These are phyloP conservation scores for Coilia nasus DNA, from an alignment of 2,797 vertebrate genomes.

Conservation along the genomic window DNA sequence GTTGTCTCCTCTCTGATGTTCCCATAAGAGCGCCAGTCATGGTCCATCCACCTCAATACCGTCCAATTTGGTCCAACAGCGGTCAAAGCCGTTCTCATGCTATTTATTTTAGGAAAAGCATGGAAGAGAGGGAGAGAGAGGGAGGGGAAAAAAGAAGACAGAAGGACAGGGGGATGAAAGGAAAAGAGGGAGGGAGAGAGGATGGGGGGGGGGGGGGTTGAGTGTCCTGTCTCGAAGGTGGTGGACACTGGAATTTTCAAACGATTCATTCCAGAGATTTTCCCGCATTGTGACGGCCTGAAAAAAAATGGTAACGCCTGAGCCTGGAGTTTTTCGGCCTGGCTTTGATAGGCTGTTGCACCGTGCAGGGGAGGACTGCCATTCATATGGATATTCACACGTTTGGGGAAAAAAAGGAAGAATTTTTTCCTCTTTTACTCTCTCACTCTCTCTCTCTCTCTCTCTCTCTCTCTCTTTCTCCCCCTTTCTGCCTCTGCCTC, in stretches of 20 bases:
- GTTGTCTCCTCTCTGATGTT: constrained; percentile 50
- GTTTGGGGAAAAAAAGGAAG: not conserved
- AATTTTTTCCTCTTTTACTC: not conserved
- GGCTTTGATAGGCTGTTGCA: constrained; percentile 25
- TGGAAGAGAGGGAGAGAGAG: constrained; percentile 10
- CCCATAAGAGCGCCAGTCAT: constrained; percentile 54
- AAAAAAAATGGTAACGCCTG: constrained; percentile 42
- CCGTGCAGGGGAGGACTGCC: not conserved
- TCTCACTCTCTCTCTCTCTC: too few relatives aligned
- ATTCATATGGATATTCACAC: constrained; percentile 53
- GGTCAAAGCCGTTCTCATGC: constrained; percentile 39
- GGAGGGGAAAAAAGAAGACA: constrained; percentile 13
- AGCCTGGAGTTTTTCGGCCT: constrained; percentile 20
- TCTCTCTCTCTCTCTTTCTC: too few relatives aligned
- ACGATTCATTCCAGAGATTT: constrained; percentile 48
- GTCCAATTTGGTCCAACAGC: constrained; percentile 53
- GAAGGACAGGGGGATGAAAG: not conserved
- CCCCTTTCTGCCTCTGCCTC: too few relatives aligned
- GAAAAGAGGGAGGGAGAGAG: constrained; percentile 19
- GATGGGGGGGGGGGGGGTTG: constrained; percentile 5
- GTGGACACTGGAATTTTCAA: constrained; percentile 48
- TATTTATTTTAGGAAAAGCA: constrained; percentile 20
- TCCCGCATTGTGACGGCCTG: constrained; percentile 48
- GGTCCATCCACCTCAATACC: constrained; percentile 51
- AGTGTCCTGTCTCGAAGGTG: constrained; percentile 33